These are phyloP conservation scores for Myripristis murdjan DNA, from an alignment of 2,797 vertebrate species.

Conservation along the genomic window DNA sequence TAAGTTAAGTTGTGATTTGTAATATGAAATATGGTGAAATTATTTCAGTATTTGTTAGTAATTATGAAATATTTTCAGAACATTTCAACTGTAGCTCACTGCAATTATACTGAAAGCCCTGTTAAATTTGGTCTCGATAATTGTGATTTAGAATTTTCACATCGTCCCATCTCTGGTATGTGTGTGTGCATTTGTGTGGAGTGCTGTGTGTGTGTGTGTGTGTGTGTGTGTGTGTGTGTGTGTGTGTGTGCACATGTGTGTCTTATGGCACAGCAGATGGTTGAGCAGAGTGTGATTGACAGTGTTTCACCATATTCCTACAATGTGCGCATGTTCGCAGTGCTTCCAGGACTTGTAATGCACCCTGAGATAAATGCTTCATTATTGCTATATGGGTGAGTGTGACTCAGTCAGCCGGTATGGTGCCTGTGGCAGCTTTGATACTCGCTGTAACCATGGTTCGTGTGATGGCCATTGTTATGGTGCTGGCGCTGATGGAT, in stretches of 20 bases:
- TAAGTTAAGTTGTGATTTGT: no score
- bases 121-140: no score
- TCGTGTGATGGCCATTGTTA: conserved; percentile 45
- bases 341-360: conserved; percentile 70
- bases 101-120: no score
- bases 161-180: no score
- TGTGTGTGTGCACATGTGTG: conserved; percentile 23
- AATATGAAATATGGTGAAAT: no score
- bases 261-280: conserved; percentile 72
- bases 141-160: no score
- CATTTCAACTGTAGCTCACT: no score
- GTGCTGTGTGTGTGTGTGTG: conserved; percentile 29
- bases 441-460: conserved; percentile 54
- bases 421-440: conserved; percentile 58
- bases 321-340: conserved; percentile 56
- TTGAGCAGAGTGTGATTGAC: conserved; percentile 69
- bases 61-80: no score
- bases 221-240: conserved; percentile 25
- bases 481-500: conserved; percentile 65
- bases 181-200: no score
- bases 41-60: no score
- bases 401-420: conserved; percentile 68
- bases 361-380: conserved; percentile 73
- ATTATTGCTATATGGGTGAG: conserved; percentile 72
- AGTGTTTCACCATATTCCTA: conserved; percentile 63